Percentiles rank a stretch among this genome's conserved stretches.
These are phyloP conservation scores for Panagrolaimus sp. DNA, from an alignment of 1,140 invertebrate genomes.

Conservation along the genomic window DNA sequence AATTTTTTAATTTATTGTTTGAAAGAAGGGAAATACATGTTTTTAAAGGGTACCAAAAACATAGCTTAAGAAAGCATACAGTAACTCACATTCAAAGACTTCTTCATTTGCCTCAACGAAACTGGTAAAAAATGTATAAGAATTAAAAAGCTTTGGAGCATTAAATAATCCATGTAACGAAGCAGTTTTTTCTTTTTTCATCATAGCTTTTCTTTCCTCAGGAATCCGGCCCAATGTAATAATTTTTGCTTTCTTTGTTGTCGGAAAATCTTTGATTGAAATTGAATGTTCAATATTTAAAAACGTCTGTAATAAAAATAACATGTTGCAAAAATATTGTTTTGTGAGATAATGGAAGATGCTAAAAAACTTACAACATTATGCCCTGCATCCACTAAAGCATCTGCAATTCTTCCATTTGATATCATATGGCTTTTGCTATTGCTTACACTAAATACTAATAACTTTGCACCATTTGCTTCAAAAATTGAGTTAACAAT, in stretches of 20 bases:
- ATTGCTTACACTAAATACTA: not conserved
- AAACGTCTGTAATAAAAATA: constrained; percentile 10
- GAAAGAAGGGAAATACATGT: no score
- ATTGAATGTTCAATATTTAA: not conserved
- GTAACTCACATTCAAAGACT: not conserved
- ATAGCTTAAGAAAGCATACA: not conserved
- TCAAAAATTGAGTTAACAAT: not conserved
- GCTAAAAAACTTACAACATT: not conserved
- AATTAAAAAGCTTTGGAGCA: not conserved
- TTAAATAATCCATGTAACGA: not conserved
- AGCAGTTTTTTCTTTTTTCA: not conserved
- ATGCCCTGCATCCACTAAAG: not conserved
- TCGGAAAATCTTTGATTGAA: not conserved
- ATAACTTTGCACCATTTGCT: not conserved
- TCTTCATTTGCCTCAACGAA: not conserved
- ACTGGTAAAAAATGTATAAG: not conserved
- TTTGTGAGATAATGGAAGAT: not conserved
- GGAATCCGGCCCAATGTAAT: not conserved
- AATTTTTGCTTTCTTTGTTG: not conserved
- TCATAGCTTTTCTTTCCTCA: not conserved
- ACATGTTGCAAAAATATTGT: not conserved
- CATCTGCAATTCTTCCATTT: constrained; percentile 7
- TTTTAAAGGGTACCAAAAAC: no score
- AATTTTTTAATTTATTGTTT: no score
- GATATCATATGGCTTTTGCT: constrained; percentile 14